Base-by-base conservation (phyloP, 2,797 vertebrate species). In the Scleropages formosus region DNA sequence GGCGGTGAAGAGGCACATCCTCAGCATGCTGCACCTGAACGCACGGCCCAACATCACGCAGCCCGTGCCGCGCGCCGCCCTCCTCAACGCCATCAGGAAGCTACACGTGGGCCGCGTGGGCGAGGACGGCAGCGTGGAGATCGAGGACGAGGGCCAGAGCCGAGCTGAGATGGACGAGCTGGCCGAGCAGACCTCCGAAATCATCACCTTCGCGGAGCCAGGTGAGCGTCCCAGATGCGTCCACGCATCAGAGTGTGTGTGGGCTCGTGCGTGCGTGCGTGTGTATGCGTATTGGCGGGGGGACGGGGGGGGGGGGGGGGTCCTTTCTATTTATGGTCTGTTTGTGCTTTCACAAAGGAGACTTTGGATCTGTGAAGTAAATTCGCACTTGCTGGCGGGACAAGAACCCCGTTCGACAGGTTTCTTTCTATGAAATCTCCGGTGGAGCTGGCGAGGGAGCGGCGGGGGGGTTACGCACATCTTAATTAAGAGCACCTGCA, bases 11-110 rank as follows among this genome's bases (percentile, higher is more conserved):
- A 93, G 89, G 77, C 97, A 98, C 92, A 98, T 98, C 74, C 86
- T 98, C 77, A 96, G 92, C 89, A 96, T 97, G 96, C 88, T 98
- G 90, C 96, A 98, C 87, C 90, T 98, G 87, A 96, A 90, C 79
- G 83, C 93, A 82, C 95, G 95, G 84, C 97, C 97, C 78, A 97
- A 98, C 85, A 91, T 98, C 83, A 98, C 93, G 1, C 94, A 95
- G 83, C 91, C 94, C 0, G 93, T 98, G 79, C 96, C 96, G 78
- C 95, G 95, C 49, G 94, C 94, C 11, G 95, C 96, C 4, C 90
- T 98, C 78, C 92, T 98, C 79, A 98, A 97, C 59, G 96, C 95
- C 77, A 94, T 98, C 88, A 92, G 90, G 90, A 96, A 92, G 85
- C 93, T 98, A 67, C 95, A 98, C 1, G 95, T 98, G 72, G 96